Base-by-base conservation (phyloP, 2,888 invertebrate species). In the Sipha maydis region DNA sequence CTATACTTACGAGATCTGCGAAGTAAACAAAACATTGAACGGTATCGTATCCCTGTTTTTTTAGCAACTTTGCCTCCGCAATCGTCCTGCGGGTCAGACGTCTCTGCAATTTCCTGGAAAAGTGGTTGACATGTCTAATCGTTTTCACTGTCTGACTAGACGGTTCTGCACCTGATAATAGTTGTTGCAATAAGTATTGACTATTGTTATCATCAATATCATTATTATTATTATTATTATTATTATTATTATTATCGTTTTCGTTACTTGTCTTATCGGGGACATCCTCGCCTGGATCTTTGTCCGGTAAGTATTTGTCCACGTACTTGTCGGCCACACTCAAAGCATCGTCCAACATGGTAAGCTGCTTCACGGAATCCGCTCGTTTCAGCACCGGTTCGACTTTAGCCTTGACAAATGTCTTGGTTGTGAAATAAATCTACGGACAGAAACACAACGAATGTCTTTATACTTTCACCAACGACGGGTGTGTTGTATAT, bases 381-480 rank as follows among this genome's bases (percentile, higher is more conserved):
- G 96, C 96, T 75, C 96, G 94, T 90, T 95, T 95, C 54, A 96
- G 92, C n/a, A 95, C 95, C 17, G 95, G 95, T 86, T 92, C 93
- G 8, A 95, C 93, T 91, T 93, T 94, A 90, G 93, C 94, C 83
- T 93, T 93, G 90, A 97, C 95, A 91, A 95, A 96, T 91, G 95
- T 95, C 91, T 96, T 95, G 11, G 96, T 96, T 91, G 95, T 96
- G 90, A 94, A 94, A 92, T 96, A 96, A 92, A 97, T 95, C 96
- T 97, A 92, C 86, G 92, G 91, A 89, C 90, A 90, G 14, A 71
- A 28, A 28, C 17, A 31, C 71, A 3, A 25, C 25, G 61, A 25
- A 61, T 61, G 61, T 21, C 25, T 21, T 25, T 61, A 61, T 3
- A 11, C 21, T 56, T 3, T 9, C 5, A 3, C 48, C 11, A 14